Conservation (phyloP, 2,888 invertebrate genomes). For the Colletes collaris region DNA sequence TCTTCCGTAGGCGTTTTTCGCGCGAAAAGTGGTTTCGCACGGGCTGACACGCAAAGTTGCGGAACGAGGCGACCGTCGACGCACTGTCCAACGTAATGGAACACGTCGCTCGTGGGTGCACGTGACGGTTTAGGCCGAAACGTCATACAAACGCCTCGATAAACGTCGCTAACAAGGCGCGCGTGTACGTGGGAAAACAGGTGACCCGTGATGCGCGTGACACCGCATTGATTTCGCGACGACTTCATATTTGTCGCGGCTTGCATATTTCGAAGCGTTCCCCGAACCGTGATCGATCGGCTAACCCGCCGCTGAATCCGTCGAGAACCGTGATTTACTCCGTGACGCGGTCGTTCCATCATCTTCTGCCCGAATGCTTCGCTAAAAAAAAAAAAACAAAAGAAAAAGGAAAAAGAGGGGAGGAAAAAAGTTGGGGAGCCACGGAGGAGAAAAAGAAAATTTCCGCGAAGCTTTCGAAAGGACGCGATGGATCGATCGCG, state of each 20-base stretch:
- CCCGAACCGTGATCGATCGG: conserved; percentile 46
- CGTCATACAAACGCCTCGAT: conserved; percentile 53
- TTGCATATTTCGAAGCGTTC: conserved; percentile 30
- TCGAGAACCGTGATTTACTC: conserved; percentile 34
- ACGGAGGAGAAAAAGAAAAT: neutral
- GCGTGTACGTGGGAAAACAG: conserved; percentile 9
- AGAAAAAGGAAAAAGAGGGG: neutral
- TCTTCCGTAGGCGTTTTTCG: no score
- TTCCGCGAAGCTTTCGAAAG: no score
- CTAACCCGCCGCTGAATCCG: conserved; percentile 32
- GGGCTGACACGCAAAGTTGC: no score
- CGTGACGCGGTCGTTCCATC: conserved; percentile 47
- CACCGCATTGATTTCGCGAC: conserved; percentile 43
- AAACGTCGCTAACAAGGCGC: conserved; percentile 52
- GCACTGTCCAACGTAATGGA: conserved; percentile 48
- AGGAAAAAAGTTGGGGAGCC: neutral
- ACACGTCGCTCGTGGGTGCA: conserved; percentile 40
- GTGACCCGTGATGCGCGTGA: neutral
- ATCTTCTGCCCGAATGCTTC: conserved; percentile 22
- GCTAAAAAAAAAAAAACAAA: neutral
- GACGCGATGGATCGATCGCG: neutral
- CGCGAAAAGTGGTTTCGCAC: no score
- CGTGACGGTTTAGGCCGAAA: conserved; percentile 50
- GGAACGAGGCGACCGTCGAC: conserved; percentile 25
- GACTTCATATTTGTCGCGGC: conserved; percentile 46